These are phyloP conservation scores for Cheilosia scutellata DNA, from an alignment of 2,888 invertebrate genomes.

Conservation along the genomic window DNA sequence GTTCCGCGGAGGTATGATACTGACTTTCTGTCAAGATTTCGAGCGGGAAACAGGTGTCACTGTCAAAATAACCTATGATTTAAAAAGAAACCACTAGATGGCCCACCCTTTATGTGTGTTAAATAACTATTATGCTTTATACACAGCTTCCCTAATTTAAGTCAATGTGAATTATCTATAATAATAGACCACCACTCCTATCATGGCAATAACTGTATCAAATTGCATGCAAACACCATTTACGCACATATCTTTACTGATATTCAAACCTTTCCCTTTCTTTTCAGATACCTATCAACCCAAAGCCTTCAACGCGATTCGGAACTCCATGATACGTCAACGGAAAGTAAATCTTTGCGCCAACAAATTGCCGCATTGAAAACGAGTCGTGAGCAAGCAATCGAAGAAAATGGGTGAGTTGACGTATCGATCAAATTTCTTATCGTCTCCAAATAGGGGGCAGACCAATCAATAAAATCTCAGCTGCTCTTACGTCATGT, in stretches of 20 bases:
- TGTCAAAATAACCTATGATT: too few relatives aligned
- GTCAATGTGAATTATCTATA: background rate
- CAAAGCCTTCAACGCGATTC: conserved; percentile 81
- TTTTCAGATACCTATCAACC: conserved; percentile 79
- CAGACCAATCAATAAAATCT: conserved; percentile 50
- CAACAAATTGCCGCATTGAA: conserved; percentile 82
- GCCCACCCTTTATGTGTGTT: too few relatives aligned
- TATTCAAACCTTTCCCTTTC: conserved; percentile 48
- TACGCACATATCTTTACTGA: background rate
- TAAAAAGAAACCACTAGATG: too few relatives aligned
- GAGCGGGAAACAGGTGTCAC: too few relatives aligned
- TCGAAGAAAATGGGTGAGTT: conserved; percentile 83
- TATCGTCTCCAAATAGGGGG: conserved; percentile 19
- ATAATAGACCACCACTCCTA: background rate
- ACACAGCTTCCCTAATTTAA: background rate
- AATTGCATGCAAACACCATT: conserved; percentile 1
- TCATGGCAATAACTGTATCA: conserved; percentile 1
- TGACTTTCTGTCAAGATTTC: too few relatives aligned
- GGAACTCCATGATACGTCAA: conserved; percentile 81
- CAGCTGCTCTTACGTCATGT: conserved; percentile 27
- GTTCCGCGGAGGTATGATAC: too few relatives aligned
- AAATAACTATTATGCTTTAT: background rate
- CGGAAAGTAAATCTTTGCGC: conserved; percentile 82
- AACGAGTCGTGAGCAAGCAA: conserved; percentile 82
- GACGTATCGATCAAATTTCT: conserved; percentile 22